Conservation (phyloP, 2,113 vertebrate species). For the Synodontis membranacea region DNA sequence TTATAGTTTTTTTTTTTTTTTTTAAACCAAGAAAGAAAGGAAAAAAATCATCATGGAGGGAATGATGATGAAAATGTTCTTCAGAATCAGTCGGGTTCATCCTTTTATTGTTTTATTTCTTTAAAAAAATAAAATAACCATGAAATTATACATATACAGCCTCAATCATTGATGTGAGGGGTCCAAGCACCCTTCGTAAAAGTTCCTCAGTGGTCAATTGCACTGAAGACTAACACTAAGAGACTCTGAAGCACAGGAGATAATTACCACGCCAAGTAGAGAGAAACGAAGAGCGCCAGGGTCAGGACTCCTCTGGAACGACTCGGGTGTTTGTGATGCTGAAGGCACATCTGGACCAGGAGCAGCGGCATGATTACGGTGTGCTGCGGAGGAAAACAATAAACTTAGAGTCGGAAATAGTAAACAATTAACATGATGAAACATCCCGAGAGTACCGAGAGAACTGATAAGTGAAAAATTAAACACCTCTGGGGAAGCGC, state of each 20-base stretch:
- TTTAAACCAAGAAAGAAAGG: too few relatives aligned
- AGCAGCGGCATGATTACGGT: conserved; percentile 62
- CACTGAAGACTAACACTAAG: neutral
- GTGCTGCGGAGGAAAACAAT: conserved; percentile 52
- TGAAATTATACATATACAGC: too few relatives aligned
- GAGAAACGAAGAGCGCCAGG: conserved; percentile 49
- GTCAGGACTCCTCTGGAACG: conserved; percentile 51
- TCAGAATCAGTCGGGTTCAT: too few relatives aligned
- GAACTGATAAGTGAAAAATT: neutral
- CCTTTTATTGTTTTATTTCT: too few relatives aligned
- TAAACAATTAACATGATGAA: neutral
- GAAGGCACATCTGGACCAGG: conserved; percentile 60
- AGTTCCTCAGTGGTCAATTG: too few relatives aligned
- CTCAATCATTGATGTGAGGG: too few relatives aligned
- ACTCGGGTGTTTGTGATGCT: conserved; percentile 51
- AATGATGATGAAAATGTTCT: too few relatives aligned
- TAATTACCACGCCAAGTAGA: conserved; percentile 58
- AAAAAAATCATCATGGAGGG: too few relatives aligned
- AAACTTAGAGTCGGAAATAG: neutral
- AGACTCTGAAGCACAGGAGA: neutral
- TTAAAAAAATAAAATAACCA: too few relatives aligned
- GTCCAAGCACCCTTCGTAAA: too few relatives aligned
- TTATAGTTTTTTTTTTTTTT: too few relatives aligned
- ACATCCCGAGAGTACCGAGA: neutral
- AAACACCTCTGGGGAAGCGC: neutral